A percentile compares a stretch with the other conserved stretches of the same genome.
Evolutionary conservation across 2,113 vertebrate species (phyloP).

Genomic region (Phaetusa simplex): DNA sequence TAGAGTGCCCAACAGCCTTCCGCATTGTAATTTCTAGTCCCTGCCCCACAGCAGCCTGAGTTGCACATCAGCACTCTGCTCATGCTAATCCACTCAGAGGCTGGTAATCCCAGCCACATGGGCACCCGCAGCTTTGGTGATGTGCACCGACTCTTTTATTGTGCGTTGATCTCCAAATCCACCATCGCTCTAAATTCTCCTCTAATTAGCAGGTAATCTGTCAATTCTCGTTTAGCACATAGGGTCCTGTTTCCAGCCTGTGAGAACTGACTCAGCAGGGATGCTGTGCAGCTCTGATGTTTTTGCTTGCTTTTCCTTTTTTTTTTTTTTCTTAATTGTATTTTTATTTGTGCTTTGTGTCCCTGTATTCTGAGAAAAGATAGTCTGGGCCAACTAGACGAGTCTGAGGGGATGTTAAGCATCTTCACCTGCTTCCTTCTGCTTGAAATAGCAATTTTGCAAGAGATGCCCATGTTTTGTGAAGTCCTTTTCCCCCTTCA

Average conservation of each 20-base stretch:
- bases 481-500: not conserved
- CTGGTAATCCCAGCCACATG: not conserved
- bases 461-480: not conserved
- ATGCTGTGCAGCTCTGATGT: not conserved
- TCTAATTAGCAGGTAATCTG: slow-evolving; percentile 14
- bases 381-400: not conserved
- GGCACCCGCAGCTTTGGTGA: not conserved
- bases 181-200: fast-evolving
- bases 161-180: not conserved
- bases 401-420: not conserved
- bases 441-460: not conserved
- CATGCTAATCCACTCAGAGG: not conserved
- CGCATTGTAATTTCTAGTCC: not conserved
- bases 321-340: not conserved
- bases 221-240: not conserved
- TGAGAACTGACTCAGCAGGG: not conserved
- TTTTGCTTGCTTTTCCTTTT: not conserved
- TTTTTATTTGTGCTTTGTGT: not conserved
- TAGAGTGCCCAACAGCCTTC: not conserved
- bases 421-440: not conserved
- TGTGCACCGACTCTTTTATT: not conserved
- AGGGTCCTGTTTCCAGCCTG: not conserved
- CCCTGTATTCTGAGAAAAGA: not conserved
- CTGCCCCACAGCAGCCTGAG: not conserved
- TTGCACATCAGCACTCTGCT: not conserved